Percentiles rank a stretch among this genome's conserved stretches.
Evolutionary conservation across 2,888 invertebrate genomes (phyloP).

Genomic region (Neria commutata): DNA sequence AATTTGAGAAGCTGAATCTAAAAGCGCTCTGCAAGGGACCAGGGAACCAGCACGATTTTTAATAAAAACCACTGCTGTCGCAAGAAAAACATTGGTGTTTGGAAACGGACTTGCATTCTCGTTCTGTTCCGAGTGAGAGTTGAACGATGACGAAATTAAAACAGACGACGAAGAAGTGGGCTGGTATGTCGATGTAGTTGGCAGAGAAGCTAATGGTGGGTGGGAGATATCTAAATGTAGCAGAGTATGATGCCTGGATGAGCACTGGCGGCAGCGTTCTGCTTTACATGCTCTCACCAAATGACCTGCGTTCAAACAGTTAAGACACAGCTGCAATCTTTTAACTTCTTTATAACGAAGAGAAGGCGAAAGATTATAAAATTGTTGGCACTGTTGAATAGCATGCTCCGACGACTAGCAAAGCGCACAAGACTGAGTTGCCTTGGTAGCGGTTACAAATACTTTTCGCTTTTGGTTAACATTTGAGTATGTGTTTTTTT

Average conservation of each 20-base stretch:
- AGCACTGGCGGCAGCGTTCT: not conserved
- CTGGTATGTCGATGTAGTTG: not conserved
- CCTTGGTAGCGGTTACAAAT: too few relatives aligned
- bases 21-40: slow-evolving; percentile 9
- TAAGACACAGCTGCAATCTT: not conserved
- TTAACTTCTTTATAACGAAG: not conserved
- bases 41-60: slow-evolving; percentile 23
- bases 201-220: not conserved
- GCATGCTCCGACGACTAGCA: too few relatives aligned
- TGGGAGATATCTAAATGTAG: not conserved
- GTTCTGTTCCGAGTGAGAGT: too few relatives aligned
- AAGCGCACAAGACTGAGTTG: too few relatives aligned
- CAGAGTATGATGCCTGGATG: not conserved
- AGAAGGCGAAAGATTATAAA: not conserved
- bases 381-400: too few relatives aligned
- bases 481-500: too few relatives aligned
- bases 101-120: too few relatives aligned
- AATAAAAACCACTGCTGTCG: slow-evolving; percentile 22
- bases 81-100: slow-evolving; percentile 5
- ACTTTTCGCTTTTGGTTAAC: too few relatives aligned
- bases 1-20: slow-evolving; percentile 8
- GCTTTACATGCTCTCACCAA: not conserved
- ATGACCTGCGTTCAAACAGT: not conserved
- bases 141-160: too few relatives aligned
- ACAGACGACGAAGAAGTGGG: too few relatives aligned